Evolutionary conservation across 2,797 vertebrate genomes (phyloP), one percentile per base, ranked within the genome.

Genomic region (Alcedo quadribrachys): DNA sequence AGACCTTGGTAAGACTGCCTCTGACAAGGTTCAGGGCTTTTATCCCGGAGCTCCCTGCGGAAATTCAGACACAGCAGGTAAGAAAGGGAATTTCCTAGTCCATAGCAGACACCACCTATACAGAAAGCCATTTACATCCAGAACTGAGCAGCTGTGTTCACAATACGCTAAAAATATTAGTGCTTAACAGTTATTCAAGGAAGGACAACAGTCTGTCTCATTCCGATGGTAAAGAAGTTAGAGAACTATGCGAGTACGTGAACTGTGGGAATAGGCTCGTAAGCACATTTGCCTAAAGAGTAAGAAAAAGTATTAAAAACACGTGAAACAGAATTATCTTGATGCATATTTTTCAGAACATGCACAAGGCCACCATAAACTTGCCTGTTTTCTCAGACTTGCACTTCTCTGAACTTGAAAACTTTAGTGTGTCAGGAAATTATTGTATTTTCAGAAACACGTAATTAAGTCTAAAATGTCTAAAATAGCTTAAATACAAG

Each of bases 271-370:
- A 89, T 0, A 86, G 33, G 24, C 15, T 87, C 63, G n/a, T 55
- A 77, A 71, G 60, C 9, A 37, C 27, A 30, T 40, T 89, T 81
- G 40, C 33, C 67, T 91, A 68, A 85, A 85, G 46, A 82, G 79
- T 8, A 83, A 65, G 35, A 86, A 87, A 96, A 85, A 6, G 0
- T n/a, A 92, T 55, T 81, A 68, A 91, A 95, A 93, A 43, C 57
- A 84, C 67, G 55, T 89, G 65, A 90, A 94, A 74, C 12, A 13
- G 63, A 89, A 73, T 90, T 87, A 87, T 69, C 55, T 21, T 55
- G 19, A 66, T 32, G 54, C 12, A 48, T n/a, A 42, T n/a, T 90
- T 94, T 89, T 82, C 63, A 81, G 50, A 84, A 69, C 42, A 70
- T 7, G 27, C 58, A 12, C 46, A 90, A 51, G 8, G 11, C 17